Evolutionary conservation across 2,888 invertebrate species (phyloP), one percentile per base, ranked within the genome.

Genomic region (Volucella inanis): DNA sequence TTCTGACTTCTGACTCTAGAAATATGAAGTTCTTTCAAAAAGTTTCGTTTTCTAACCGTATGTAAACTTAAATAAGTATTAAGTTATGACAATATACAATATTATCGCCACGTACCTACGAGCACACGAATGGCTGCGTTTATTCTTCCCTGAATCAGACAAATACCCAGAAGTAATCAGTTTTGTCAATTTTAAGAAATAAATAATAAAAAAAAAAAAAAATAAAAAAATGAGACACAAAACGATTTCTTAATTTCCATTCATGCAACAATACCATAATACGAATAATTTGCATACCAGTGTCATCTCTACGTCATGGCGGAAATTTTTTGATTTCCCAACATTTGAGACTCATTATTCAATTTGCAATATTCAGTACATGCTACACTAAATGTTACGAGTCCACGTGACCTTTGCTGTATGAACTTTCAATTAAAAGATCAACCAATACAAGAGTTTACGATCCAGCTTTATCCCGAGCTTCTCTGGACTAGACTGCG

Each of bases 391-490:
- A 81, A 70, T 62, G 57, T 74, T 84, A 83, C 68, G 70, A 64
- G 75, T 67, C 84, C 84, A 84, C 84, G 84, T 84, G 84, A 84
- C 80, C 84, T 84, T 84, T 84, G 75, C 70, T 54, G 49, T 54
- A 75, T 84, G 80, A 84, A 84, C 84, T 80, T 75, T 65, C 22
- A 45, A 79, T 57, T 47, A 74, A 75, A 79, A 75, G 62, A 65
- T 54, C 75, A 79, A 71, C 65, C 64, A 75, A 49, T 59, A 61
- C 64, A 70, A 71, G 65, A 78, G 83, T 78, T 74, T 83, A 59
- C 72, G 15, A 78, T 68, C 18, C 62, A 62, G 71, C 61, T 68
- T 68, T 68, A 78, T 83, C 78, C 67, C 68, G 45, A 68, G 54
- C 68, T 68, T 77, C 54, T 49, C 54, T 47, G 8, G 49, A 47